Evolutionary conservation across 2,888 invertebrate genomes (phyloP).

Genomic region (Cryptus viduatorius): DNA sequence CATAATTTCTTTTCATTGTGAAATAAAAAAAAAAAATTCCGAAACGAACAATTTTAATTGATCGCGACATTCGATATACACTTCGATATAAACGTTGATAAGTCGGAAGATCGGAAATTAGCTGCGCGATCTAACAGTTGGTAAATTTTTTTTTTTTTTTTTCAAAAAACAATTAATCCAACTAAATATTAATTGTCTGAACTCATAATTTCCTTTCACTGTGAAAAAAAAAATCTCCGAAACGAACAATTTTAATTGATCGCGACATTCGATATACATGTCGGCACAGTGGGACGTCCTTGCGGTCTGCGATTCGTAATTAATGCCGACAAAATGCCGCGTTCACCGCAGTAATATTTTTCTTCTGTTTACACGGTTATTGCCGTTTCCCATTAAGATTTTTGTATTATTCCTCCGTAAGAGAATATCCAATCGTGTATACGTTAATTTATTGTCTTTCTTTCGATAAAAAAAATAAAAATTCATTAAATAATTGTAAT

Average conservation of each 20-base stretch:
- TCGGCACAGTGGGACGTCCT: not conserved
- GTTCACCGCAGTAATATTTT: not conserved
- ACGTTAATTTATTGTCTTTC: not conserved
- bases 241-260: not conserved
- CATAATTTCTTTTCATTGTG: too few relatives aligned
- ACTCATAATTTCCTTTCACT: too few relatives aligned
- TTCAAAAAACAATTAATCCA: not conserved
- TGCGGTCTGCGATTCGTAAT: constrained; percentile 1
- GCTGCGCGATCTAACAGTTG: not conserved
- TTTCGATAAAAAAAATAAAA: not conserved
- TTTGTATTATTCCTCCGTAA: not conserved
- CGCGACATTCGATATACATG: not conserved
- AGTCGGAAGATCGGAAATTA: too few relatives aligned
- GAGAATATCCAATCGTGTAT: not conserved
- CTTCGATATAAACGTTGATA: too few relatives aligned
- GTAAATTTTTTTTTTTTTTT: not conserved
- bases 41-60: not conserved
- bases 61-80: not conserved
- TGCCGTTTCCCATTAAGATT: not conserved
- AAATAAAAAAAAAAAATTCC: too few relatives aligned
- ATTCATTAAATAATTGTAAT: constrained; percentile 9
- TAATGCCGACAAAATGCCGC: constrained; percentile 22
- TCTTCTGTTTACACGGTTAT: constrained; percentile 1
- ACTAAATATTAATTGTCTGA: too few relatives aligned
- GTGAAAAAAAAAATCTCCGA: too few relatives aligned